Conservation (phyloP, 2,888 invertebrate species). For the Lasioglossum vierecki region DNA sequence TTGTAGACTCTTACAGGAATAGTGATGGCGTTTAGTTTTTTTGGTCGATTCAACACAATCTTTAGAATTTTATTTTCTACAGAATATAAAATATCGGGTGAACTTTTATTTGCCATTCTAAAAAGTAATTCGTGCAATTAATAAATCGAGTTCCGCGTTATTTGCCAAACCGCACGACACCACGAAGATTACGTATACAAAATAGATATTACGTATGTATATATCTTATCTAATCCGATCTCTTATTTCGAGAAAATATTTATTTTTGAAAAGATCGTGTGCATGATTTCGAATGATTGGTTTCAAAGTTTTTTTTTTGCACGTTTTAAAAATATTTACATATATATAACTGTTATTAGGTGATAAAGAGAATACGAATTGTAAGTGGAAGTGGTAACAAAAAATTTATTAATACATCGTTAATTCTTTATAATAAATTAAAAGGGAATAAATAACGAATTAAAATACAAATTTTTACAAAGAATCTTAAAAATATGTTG, state of each 20-base stretch:
- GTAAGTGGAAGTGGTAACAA: constrained; percentile 27
- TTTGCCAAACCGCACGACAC: too few species aligned
- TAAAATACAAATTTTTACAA: constrained; percentile 29
- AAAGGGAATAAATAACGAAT: constrained; percentile 7
- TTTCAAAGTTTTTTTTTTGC: background rate
- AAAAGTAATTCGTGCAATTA: background rate
- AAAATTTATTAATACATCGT: constrained; percentile 55
- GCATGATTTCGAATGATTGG: background rate
- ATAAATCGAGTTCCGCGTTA: background rate
- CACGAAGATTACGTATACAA: too few species aligned
- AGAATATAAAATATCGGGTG: constrained; percentile 26
- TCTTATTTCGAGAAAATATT: too few species aligned
- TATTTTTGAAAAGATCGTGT: background rate
- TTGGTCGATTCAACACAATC: constrained; percentile 90
- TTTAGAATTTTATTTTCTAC: constrained; percentile 85
- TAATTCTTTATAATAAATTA: constrained; percentile 41
- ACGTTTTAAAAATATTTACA: background rate
- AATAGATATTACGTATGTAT: too few species aligned
- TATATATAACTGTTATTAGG: background rate
- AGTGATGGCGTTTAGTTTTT: constrained; percentile 92
- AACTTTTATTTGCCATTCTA: constrained; percentile 28
- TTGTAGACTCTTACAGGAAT: constrained; percentile 68
- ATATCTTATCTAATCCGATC: too few species aligned
- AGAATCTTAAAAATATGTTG: constrained; percentile 32
- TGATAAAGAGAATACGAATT: background rate